Evolutionary conservation across 2,888 invertebrate species (phyloP), one percentile per base, ranked within the genome.

Genomic region (Eupithecia subfuscata): DNA sequence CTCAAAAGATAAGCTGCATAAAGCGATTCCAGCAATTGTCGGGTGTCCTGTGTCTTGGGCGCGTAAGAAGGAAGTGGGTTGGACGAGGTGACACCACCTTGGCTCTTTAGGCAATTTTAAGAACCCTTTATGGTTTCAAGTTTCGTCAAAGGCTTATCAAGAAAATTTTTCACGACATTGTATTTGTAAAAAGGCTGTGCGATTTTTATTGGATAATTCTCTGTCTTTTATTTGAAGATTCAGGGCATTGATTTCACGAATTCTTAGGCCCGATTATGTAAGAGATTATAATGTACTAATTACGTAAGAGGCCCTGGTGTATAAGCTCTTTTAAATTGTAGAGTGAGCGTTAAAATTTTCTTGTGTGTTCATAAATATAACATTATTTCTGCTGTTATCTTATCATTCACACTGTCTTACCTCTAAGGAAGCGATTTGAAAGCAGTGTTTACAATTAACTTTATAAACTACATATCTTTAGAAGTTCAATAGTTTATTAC

Each of bases 11-110:
- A 80, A 80, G 79, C 78, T 71, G 60, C 68, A 18, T 80, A 73
- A 78, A 78, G 22, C 75, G 79, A 77, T 79, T 80, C 74, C 65
- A 52, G 78, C 80, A 82, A 73, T 82, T 79, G 74, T 81, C 72
- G 68, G 78, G 79, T 34, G 69, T 81, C 80, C 67, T 30, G 40
- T 48, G 56, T 64, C 71, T 30, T 30, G 63, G 64, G 71, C 67
- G 56, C 65, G 22, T 79, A 71, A 79, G 74, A 71, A 73, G 76
- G 80, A 77, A 72, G 56, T 75, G n/a, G 68, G 40, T n/a, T 37
- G 37, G 12, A 34, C 18, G 34, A n/a, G 43, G 7, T 5, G 16
- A 16, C 40, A 40, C 65, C 34, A n/a, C 65, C 40, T 68, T 25
- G 16, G 12, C 68, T 18, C 12, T 68, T 71, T 2, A 18, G n/a